Percentiles rank a stretch among this genome's conserved stretches.
Evolutionary conservation across 1,140 invertebrate species (phyloP).

Genomic region (Drosophila bipectinata): DNA sequence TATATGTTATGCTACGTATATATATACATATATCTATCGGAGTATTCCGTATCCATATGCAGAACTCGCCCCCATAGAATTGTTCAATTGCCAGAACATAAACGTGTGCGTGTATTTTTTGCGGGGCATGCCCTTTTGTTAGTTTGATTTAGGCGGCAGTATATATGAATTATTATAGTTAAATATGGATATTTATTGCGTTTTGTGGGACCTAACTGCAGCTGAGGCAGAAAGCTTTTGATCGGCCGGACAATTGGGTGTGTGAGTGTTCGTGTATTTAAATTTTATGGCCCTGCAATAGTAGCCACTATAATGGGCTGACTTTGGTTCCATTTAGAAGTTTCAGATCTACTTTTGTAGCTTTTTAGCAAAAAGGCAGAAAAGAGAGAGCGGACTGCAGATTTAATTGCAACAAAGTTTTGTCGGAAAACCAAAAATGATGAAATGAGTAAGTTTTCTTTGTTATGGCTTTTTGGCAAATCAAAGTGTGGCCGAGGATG

Average conservation of each 20-base stretch:
- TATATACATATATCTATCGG: background rate
- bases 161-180: slow-evolving; percentile 78
- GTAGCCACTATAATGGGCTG: slow-evolving; percentile 17
- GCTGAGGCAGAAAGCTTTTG: slow-evolving; percentile 45
- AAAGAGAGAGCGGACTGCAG: slow-evolving; percentile 10
- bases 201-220: slow-evolving; percentile 31
- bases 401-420: slow-evolving; percentile 53
- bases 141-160: slow-evolving; percentile 69
- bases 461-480: slow-evolving; percentile 16
- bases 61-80: slow-evolving; percentile 15
- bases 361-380: background rate
- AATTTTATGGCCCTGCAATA: slow-evolving; percentile 26
- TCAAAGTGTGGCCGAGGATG: slow-evolving; percentile 34
- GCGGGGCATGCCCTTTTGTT: slow-evolving; percentile 39
- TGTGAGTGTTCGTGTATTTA: slow-evolving; percentile 9
- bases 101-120: slow-evolving; percentile 55
- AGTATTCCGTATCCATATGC: slow-evolving; percentile 12
- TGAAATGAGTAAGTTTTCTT: slow-evolving; percentile 41
- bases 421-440: slow-evolving; percentile 28
- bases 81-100: slow-evolving; percentile 58
- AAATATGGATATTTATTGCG: slow-evolving; percentile 79
- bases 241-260: slow-evolving; percentile 28
- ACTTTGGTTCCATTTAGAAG: slow-evolving; percentile 24
- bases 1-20: slow-evolving; percentile 2
- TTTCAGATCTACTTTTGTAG: slow-evolving; percentile 32